A percentile compares a stretch with the other conserved stretches of the same genome.
Evolutionary conservation across 2,113 vertebrate genomes (phyloP).

Genomic region (Rana temporaria): DNA sequence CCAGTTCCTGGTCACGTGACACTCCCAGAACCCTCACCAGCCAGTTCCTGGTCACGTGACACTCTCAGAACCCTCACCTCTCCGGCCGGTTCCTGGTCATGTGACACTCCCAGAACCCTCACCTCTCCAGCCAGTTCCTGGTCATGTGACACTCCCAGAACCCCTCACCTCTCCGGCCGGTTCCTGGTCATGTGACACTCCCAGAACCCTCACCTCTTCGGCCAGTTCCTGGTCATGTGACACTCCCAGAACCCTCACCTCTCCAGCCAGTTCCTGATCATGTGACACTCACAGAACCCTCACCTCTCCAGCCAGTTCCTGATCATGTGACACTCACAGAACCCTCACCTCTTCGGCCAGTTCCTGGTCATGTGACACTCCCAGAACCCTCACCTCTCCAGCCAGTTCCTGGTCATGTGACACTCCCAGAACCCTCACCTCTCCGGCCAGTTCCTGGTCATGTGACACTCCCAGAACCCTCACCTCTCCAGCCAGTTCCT

Average conservation of each 20-base stretch:
- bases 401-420: not conserved
- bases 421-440: conserved; percentile 15
- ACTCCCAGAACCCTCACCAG: conserved; percentile 10
- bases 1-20: not conserved
- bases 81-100: not conserved
- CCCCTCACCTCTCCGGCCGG: conserved; percentile 28
- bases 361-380: not conserved
- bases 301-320: conserved; percentile 34
- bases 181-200: not conserved
- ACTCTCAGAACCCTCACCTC: conserved; percentile 20
- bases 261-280: conserved; percentile 11
- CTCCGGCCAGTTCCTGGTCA: conserved; percentile 13
- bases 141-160: not conserved
- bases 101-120: not conserved
- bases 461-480: not conserved
- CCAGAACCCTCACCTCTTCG: conserved; percentile 19
- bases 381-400: conserved; percentile 23
- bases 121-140: conserved; percentile 33
- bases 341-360: conserved; percentile 34
- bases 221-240: not conserved
- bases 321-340: not conserved
- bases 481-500: conserved; percentile 34
- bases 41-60: not conserved
- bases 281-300: not conserved
- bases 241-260: conserved; percentile 15